Percentiles rank a stretch among this genome's conserved stretches.
phyloP scores from a whole-genome alignment of 2,797 vertebrate genomes.

The Naso thynnoides region DNA sequence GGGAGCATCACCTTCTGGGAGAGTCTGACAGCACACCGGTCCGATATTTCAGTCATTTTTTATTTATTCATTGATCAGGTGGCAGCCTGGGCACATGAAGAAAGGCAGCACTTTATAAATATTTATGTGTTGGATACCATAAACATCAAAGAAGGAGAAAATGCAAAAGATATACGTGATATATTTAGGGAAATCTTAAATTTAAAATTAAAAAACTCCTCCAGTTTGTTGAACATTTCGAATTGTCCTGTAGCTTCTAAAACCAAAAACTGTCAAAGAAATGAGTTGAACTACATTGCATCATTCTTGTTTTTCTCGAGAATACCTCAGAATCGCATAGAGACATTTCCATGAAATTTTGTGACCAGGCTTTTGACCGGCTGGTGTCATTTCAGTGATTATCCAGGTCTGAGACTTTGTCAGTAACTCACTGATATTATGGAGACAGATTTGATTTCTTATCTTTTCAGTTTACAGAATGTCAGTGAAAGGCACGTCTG shows the following conservation, averaged over 20 bases:
- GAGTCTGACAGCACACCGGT: constrained; percentile 96
- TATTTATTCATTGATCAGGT: too few relatives aligned
- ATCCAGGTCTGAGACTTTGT: constrained; percentile 15
- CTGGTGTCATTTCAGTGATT: constrained; percentile 26
- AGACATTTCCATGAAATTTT: constrained; percentile 25
- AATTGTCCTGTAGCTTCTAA: not conserved
- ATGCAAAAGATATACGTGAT: too few relatives aligned
- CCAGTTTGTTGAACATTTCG: not conserved
- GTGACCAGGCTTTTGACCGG: constrained; percentile 18
- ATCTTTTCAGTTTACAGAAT: not conserved
- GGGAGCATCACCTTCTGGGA: constrained; percentile 96
- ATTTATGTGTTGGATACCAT: not conserved
- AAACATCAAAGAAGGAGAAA: not conserved
- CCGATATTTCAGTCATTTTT: too few relatives aligned
- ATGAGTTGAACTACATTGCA: not conserved
- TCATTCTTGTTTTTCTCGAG: constrained; percentile 15
- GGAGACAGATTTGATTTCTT: constrained; percentile 7
- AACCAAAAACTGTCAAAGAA: not conserved
- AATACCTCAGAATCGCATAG: constrained; percentile 31
- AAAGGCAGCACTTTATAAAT: not conserved
- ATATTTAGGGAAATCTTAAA: not conserved
- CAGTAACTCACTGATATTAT: not conserved
- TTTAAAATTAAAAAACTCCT: not conserved
- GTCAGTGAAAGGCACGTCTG: not conserved
- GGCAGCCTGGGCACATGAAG: not conserved